Base-by-base conservation (phyloP, 2,113 vertebrate genomes). In the Ciconia boyciana region DNA sequence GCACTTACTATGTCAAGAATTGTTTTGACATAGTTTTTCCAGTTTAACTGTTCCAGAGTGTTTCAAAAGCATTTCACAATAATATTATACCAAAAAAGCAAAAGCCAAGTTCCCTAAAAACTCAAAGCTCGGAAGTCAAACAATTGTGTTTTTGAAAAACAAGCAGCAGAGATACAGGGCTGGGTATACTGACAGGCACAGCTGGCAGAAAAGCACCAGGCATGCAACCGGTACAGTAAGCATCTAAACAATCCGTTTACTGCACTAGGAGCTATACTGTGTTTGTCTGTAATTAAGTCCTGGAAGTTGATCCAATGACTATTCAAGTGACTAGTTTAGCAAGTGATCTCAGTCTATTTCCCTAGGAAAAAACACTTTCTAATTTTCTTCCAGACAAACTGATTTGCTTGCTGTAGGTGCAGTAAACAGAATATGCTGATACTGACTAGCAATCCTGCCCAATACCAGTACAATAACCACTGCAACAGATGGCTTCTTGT, bases 101-200 rank as follows among this genome's bases (percentile, higher is more conserved):
- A 90, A 64, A 57, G 3, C 17, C 8, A 22, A 9, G 16, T 43
- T 78, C 10, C 20, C 9, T 25, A 26, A 46, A 20, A 87, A 7
- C 17, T 55, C 22, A 7, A 16, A 34, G 31, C 48, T 89, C 16
- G 5, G 9, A 36, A 78, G 28, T 49, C 15, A 46, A 76, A 41
- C 24, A n/a, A 1, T 1, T 32, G 4, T 2, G 1, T 25, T 81
- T 72, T 49, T 66, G 11, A 54, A 55, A 55, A 51, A 10, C 10
- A 13, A 48, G 43, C 28, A 62, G n/a, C 60, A 60, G 83, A 87
- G 46, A 3, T 34, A 3, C 9, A 26, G 46, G 13, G 26, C 18
- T 51, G 64, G 24, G 6, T 0, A 0, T 17, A 7, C 62, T 34
- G 36, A 43, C 13, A 7, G 6, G 13, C 20, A 24, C 2, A 1